phyloP scores from a whole-genome alignment of 1,140 invertebrate genomes.

The Oryzaephilus surinamensis region DNA sequence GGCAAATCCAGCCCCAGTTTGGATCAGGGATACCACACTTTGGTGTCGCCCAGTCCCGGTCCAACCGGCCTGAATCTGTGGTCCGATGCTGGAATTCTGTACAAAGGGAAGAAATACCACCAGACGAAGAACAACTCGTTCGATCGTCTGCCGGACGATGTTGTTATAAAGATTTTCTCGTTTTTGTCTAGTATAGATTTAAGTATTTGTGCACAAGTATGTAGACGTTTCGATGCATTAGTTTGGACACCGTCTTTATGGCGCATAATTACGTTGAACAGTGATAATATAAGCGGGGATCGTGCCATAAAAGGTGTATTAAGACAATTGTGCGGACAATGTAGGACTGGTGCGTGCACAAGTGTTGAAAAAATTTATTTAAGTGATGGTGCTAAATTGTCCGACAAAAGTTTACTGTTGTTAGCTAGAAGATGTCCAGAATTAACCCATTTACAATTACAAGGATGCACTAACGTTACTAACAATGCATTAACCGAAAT shows the following conservation, averaged over 20 bases:
- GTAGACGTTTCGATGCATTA: constrained; percentile 67
- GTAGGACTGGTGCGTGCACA: constrained; percentile 46
- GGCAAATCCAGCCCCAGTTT: constrained; percentile 47
- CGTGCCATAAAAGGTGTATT: constrained; percentile 54
- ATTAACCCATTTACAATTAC: constrained; percentile 58
- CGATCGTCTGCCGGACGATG: constrained; percentile 43
- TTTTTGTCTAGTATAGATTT: constrained; percentile 69
- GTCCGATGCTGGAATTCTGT: constrained; percentile 26
- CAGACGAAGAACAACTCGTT: constrained; percentile 36
- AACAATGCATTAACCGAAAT: constrained; percentile 56
- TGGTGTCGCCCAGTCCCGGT: constrained; percentile 46
- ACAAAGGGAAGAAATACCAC: constrained; percentile 27
- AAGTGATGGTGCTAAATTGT: constrained; percentile 60
- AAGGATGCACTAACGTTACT: constrained; percentile 56
- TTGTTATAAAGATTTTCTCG: constrained; percentile 54
- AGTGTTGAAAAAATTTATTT: constrained; percentile 56
- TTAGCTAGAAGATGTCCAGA: constrained; percentile 62
- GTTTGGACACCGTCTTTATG: constrained; percentile 73
- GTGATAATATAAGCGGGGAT: constrained; percentile 55
- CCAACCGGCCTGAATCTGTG: constrained; percentile 26
- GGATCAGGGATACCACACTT: constrained; percentile 66
- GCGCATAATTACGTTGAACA: constrained; percentile 55
- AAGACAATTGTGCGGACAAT: constrained; percentile 45
- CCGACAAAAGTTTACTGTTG: constrained; percentile 59
- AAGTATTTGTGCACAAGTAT: constrained; percentile 69